Evolutionary conservation across 2,888 invertebrate species (phyloP).

Genomic region (Tromatobia lineatoria): DNA sequence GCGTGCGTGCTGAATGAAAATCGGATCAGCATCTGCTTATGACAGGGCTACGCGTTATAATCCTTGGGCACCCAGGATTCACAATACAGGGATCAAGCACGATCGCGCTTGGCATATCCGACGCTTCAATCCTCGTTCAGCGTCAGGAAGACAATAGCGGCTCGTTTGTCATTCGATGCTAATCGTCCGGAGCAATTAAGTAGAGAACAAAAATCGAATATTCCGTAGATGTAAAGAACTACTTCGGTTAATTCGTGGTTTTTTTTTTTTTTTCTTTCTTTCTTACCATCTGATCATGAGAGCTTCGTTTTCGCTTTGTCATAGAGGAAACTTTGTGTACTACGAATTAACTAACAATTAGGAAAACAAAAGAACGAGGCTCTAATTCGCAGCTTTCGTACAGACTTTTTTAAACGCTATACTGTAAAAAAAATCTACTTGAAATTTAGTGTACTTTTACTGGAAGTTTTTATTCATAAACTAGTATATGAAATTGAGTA

Average conservation of each 20-base stretch:
- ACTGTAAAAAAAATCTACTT: too few relatives aligned
- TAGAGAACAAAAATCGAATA: not conserved
- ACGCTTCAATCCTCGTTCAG: slow-evolving; percentile 12
- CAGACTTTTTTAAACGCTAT: too few relatives aligned
- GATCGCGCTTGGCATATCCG: slow-evolving; percentile 52
- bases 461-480: too few relatives aligned
- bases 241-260: not conserved
- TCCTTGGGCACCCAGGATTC: slow-evolving; percentile 71
- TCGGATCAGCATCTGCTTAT: slow-evolving; percentile 84
- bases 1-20: slow-evolving; percentile 73
- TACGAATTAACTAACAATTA: too few relatives aligned
- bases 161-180: slow-evolving; percentile 2
- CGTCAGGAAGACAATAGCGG: slow-evolving; percentile 15
- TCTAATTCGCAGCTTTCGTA: too few relatives aligned
- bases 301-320: too few relatives aligned
- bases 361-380: too few relatives aligned
- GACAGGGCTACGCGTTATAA: slow-evolving; percentile 81
- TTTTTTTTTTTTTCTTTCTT: too few relatives aligned
- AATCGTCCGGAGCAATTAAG: not conserved
- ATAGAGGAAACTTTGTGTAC: too few relatives aligned
- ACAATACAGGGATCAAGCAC: slow-evolving; percentile 62
- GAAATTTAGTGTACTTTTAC: too few relatives aligned
- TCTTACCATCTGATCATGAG: too few relatives aligned
- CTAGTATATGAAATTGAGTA: too few relatives aligned
- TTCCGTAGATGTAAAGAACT: not conserved